Base-by-base conservation (phyloP, 2,797 vertebrate species). In the Taenioides sp. region DNA sequence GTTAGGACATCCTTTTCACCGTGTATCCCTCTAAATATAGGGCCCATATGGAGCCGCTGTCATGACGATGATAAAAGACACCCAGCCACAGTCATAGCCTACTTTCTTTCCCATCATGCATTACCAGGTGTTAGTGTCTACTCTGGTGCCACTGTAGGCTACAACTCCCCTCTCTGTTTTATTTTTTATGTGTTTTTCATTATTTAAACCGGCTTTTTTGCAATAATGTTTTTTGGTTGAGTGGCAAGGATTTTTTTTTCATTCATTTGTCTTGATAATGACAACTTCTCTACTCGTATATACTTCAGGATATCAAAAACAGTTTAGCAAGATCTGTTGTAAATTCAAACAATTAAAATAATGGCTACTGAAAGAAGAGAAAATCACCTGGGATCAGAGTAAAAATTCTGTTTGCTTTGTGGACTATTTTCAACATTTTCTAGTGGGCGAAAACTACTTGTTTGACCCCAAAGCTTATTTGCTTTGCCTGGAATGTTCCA, bases 171-270 rank as follows among this genome's bases (percentile, higher is more conserved):
- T 11, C 27, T 73, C 82, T 84, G 16, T 67, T 92, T 86, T 82
- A 89, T 89, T 86, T 89, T 90, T 91, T 80, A 91, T 88, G 80
- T 52, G 49, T 69, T 37, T 84, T 89, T 86, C 84, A 91, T 91
- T 89, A 90, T 91, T 91, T 78, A 91, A 76, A 34, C 61, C 71
- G 22, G 59, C 83, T 80, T 88, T 84, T 88, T 86, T 89, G 70
- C 75, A 79, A 73, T 74, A 82, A 77, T 83, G 70, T 77, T 71
- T 84, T 79, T 54, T 40, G n/a, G 22, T 57, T 37, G 71, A 55
- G 72, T 78, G 70, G 68, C 67, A 60, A 59, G 70, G 37, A n/a
- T 14, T 9, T 22, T 23, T 17, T 34, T 34, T 9, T 10, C 2
- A 12, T 28, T 37, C 5, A 22, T 16, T 27, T 22, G 27, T 18